Conservation (phyloP, 2,888 invertebrate genomes). For the Dendrolimus pini region DNA sequence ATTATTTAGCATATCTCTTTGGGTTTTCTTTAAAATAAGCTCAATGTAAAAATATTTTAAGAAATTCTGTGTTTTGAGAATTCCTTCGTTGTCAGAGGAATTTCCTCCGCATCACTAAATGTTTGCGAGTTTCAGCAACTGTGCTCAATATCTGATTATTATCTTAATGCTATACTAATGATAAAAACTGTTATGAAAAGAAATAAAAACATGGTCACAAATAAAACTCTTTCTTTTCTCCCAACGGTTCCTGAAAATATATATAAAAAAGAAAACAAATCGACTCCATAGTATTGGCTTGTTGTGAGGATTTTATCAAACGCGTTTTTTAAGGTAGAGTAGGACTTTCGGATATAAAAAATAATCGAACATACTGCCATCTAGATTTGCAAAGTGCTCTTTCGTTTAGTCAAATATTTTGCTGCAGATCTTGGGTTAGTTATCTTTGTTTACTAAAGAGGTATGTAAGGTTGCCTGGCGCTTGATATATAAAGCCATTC, state of each 20-base stretch:
- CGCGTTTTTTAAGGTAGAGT: conserved; percentile 1
- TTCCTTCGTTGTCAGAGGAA: conserved; percentile 34
- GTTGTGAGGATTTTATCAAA: too few relatives aligned
- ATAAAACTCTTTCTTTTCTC: conserved; percentile 69
- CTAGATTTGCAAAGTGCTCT: not conserved
- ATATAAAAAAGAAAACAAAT: conserved; percentile 4
- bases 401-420: not conserved
- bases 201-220: conserved; percentile 62
- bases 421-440: not conserved
- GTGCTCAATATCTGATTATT: conserved; percentile 33
- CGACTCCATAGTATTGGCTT: too few relatives aligned
- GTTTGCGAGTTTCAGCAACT: conserved; percentile 34
- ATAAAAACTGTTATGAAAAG: conserved; percentile 52
- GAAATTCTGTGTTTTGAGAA: conserved; percentile 21
- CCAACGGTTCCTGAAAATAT: conserved; percentile 45
- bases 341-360: not conserved
- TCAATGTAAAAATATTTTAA: conserved; percentile 12
- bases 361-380: not conserved
- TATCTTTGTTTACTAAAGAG: conserved; percentile 13
- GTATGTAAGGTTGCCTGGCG: conserved; percentile 23
- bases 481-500: conserved; percentile 22
- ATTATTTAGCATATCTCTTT: not conserved
- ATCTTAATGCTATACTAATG: conserved; percentile 26
- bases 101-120: conserved; percentile 26
- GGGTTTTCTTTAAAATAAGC: not conserved